Base-by-base conservation (phyloP, 1,140 invertebrate species). In the honey bee (Apis mellifera) region DNA sequence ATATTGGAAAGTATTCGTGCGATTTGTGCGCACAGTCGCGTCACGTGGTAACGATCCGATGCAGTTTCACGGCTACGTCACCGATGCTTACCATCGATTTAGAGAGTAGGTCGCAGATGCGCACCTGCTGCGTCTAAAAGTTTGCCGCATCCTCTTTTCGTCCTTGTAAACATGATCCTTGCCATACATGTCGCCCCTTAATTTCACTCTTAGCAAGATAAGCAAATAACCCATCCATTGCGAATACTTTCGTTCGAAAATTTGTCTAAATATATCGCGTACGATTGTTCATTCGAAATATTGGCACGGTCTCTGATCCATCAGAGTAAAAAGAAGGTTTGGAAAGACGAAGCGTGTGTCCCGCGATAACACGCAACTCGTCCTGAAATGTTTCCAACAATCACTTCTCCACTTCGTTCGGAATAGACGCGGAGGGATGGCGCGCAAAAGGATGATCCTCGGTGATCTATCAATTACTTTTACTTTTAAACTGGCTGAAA, bases 21-120 rank as follows among this genome's bases (percentile, higher is more conserved):
- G 55, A 19, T 64, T 32, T 42, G 9, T 1, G 26, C 71, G 54
- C 78, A 68, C 66, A 54, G 48, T 32, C 78, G 60, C 55, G 78
- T 84, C 83, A 85, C 83, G 79, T 77, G 83, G 48, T 52, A 74
- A 54, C 78, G 84, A 84, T 83, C 64, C 60, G 72, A 84, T 84
- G 76, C 81, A 57, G 50, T 77, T 76, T 72, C 72, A 57, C 84
- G 57, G 64, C 83, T 79, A 86, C 84, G 84, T 84, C 83, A 85
- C 50, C 66, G 55, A 32, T 74, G 72, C 74, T 86, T 85, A 82
- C 23, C 77, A 81, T 80, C 60, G 60, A 74, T 79, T 84, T 84
- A 70, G 73, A 84, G 83, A 80, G 84, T 84, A 86, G 83, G 83
- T 86, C 84, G 65, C 83, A 82, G 81, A 78, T 78, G 84, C 84